Base-by-base conservation (phyloP, 1,140 invertebrate species). In the Homarus americanus region DNA sequence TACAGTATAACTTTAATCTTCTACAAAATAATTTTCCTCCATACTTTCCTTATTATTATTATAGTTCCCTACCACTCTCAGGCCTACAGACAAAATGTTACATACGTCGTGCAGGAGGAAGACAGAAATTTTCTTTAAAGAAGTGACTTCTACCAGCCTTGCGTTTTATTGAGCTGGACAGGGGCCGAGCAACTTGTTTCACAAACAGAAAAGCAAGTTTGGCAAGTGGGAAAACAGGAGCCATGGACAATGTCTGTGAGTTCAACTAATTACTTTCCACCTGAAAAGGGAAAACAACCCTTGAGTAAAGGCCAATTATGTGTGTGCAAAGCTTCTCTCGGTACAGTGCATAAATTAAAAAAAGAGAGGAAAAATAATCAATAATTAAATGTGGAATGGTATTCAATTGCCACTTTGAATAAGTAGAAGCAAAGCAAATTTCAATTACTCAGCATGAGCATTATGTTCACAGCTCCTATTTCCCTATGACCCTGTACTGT, bases 201-300 rank as follows among this genome's bases (percentile, higher is more conserved):
- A 90, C 87, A 83, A 90, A 90, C 3, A 90, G 87, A 82, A 90
- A 90, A 36, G 87, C 87, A 84, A 90, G 87, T 78, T 90, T 90
- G 44, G 87, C 87, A 32, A 90, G 69, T 38, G 87, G 87, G 38
- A 84, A 90, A 90, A 90, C 69, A 82, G 87, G 87, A 90, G 87
- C 87, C 87, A 90, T 90, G 69, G 73, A 38, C 63, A 44, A 66
- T 44, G n/a, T 36, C 28, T 78, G 28, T 87, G 32, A 49, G 44
- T 78, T 36, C 40, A 7, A n/a, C 41, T 49, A 41, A 41, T 82
- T 83, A 82, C 34, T 75, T 75, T 58, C 41, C 66, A 76, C 79
- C 82, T 90, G 86, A 76, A 88, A 88, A 44, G 32, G 69, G 58
- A 66, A 88, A 79, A 87, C 17, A 82, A 58, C 53, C 53, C 53